Evolutionary conservation across 2,888 invertebrate genomes (phyloP), one percentile per base, ranked within the genome.

Genomic region (Malthinus seriepunctatus): DNA sequence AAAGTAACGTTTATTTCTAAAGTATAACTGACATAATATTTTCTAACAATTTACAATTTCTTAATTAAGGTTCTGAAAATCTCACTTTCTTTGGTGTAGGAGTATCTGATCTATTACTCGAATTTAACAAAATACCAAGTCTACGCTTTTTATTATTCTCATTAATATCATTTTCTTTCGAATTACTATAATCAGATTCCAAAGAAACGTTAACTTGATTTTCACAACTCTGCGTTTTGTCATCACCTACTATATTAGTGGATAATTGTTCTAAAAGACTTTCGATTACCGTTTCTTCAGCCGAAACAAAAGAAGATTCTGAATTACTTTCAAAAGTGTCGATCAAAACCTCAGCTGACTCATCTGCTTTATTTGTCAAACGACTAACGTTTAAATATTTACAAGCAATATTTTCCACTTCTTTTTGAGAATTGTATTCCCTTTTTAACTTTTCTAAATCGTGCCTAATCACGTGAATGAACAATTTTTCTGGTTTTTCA

Each of bases 401-500:
- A 1, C 15, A 14, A 7, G 35, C 9, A 23, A 44, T 34, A 14
- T 11, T 12, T 14, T 23, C 6, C 2, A 10, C n/a, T 1, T 5
- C 1, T 1, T 10, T 47, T 3, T 9, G 11, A 32, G 10, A 10
- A 33, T 37, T n/a, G 8, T 32, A 3, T 11, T 10, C 1, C 7
- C 7, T 3, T 10, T 32, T n/a, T 8, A 46, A 32, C 6, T 32
- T 6, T 32, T 11, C 9, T n/a, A 55, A 34, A 14, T 48, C 8
- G 1, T 10, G 7, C 11, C 42, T 14, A 8, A 9, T 15, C 6
- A 48, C 32, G 10, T 57, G 23, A 38, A 52, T 12, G 1, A 35
- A 14, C 9, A 58, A 11, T 2, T 34, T 11, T n/a, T 58, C 54
- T 2, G 62, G 56, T 53, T 66, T 63, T 35, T 58, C 56, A 32